Evolutionary conservation across 2,113 vertebrate species (phyloP), one percentile per base, ranked within the genome.

Genomic region (Seriola dumerili): DNA sequence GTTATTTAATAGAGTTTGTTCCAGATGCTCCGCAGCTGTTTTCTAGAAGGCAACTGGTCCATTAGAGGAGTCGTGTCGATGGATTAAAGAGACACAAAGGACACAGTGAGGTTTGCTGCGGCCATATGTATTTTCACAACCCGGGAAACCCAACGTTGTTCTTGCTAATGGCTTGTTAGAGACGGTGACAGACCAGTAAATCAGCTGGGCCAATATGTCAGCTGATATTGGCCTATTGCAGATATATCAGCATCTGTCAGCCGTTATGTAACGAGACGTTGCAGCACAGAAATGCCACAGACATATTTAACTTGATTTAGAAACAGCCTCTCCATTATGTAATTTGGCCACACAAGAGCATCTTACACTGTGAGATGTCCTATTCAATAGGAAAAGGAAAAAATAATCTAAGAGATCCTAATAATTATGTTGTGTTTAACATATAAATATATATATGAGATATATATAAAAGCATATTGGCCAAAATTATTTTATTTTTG

Each of bases 1-100:
- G 67, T 63, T 83, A 72, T 84, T 66, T 80, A 63, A 67, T 50
- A 36, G 58, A 64, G 11, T 76, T 61, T 44, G 71, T 40, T 74
- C 65, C 74, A 76, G 74, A 85, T 82, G 86, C 59, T 72, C 48
- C 40, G 64, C 79, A 48, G 61, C 80, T 57, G 61, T 36, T 83
- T 78, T 57, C 67, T 34, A n/a, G 4, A 72, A 68, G 70, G 19
- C 16, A 58, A 62, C 36, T 66, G 66, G 67, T 55, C 38, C 10
- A 73, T 57, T 70, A 50, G 67, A 81, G 42, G 7, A 14, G 13
- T 42, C 6, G 19, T 52, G 9, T 12, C 1, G 3, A 36, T 19
- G 4, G 32, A 71, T 71, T 14, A 76, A 17, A 76, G 54, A 21
- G 36, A 29, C 4, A 50, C 13, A 62, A 29, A 66, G 59, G 61